A percentile compares a stretch with the other conserved stretches of the same genome.
Evolutionary conservation across 2,113 vertebrate genomes (phyloP).

Genomic region (Chamaea fasciata): DNA sequence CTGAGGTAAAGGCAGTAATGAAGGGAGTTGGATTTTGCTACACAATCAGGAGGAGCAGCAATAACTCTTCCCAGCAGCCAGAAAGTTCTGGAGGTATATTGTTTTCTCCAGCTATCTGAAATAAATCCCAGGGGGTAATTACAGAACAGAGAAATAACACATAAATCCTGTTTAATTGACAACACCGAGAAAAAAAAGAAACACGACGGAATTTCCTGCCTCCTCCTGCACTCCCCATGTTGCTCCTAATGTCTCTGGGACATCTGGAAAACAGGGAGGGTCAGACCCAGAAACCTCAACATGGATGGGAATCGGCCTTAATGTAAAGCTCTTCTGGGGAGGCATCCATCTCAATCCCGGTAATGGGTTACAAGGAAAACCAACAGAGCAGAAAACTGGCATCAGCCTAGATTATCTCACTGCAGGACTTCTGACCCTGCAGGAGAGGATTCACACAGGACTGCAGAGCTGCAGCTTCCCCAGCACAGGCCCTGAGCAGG

Average conservation of each 20-base stretch:
- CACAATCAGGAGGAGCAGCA: conserved; percentile 22
- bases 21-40: conserved; percentile 10
- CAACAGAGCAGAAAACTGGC: not conserved
- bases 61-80: conserved; percentile 64
- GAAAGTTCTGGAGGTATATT: conserved; percentile 24
- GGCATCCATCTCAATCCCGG: not conserved
- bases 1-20: conserved; percentile 50
- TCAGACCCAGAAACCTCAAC: not conserved
- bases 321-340: not conserved
- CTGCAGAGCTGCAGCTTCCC: not conserved
- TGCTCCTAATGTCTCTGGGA: not conserved
- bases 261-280: not conserved
- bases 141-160: conserved; percentile 48
- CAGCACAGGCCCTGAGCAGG: not conserved
- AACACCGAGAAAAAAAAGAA: not conserved
- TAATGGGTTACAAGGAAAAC: not conserved
- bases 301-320: not conserved
- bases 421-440: not conserved
- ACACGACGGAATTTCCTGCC: not conserved
- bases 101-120: conserved; percentile 52
- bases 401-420: not conserved
- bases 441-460: not conserved
- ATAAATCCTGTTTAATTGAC: conserved; percentile 75
- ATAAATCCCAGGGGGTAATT: conserved; percentile 71
- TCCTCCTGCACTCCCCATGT: not conserved